A percentile compares a stretch with the other conserved stretches of the same genome.
Conservation (phyloP, 2,113 vertebrate species). For the Eurystomus gularis region DNA sequence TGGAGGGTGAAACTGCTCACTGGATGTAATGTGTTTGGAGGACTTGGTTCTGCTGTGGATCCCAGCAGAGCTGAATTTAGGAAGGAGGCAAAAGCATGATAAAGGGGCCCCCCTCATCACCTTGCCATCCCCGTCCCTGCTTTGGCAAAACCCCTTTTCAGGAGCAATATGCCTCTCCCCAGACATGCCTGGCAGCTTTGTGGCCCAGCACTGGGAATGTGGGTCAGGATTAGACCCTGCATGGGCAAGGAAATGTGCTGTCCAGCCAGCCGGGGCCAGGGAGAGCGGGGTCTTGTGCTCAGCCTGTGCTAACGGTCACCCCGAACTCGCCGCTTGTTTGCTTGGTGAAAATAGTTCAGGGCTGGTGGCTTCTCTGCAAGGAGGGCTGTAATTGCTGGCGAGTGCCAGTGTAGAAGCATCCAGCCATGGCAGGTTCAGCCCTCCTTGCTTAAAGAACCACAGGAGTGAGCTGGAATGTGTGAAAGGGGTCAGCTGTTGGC, state of each 20-base stretch:
- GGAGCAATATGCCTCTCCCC: neutral
- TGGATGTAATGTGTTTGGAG: neutral
- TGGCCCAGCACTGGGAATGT: rapidly evolving
- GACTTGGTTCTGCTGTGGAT: neutral
- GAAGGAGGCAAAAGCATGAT: rapidly evolving
- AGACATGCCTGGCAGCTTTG: rapidly evolving
- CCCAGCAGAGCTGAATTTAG: neutral
- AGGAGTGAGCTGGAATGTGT: neutral
- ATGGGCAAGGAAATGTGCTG: rapidly evolving
- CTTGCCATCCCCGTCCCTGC: rapidly evolving
- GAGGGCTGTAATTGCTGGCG: neutral
- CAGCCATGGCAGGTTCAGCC: neutral
- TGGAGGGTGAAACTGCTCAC: neutral
- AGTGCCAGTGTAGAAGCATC: neutral
- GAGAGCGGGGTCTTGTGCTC: rapidly evolving
- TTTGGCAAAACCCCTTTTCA: neutral
- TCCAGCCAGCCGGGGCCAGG: rapidly evolving
- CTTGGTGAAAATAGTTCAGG: neutral
- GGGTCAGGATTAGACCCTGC: rapidly evolving
- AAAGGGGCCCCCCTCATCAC: rapidly evolving
- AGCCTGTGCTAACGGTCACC: rapidly evolving
- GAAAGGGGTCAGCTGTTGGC: constrained; percentile 29
- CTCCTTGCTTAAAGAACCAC: neutral
- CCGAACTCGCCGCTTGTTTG: neutral
- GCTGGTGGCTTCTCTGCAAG: neutral